These are phyloP conservation scores for Oxyteleia sp. DNA, from an alignment of 2,888 invertebrate species.

Conservation along the genomic window DNA sequence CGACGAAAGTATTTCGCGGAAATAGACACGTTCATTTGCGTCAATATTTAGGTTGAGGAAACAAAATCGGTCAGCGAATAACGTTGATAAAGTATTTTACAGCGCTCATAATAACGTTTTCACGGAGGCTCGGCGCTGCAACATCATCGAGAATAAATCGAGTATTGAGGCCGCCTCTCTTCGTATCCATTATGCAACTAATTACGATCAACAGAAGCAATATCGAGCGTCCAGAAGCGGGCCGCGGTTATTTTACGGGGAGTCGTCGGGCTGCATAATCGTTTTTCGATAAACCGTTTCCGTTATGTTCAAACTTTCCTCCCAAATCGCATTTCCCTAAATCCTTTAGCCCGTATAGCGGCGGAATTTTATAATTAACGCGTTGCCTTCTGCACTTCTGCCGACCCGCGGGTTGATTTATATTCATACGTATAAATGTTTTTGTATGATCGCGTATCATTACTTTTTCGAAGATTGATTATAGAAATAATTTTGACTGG, in stretches of 20 bases:
- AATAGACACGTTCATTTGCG: neutral
- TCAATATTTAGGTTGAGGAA: neutral
- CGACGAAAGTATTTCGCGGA: neutral
- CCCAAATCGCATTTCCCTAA: slow-evolving; percentile 57
- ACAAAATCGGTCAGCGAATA: neutral
- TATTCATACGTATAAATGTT: slow-evolving; percentile 38
- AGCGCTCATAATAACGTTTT: slow-evolving; percentile 19
- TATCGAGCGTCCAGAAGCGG: slow-evolving; percentile 62
- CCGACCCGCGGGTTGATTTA: slow-evolving; percentile 29
- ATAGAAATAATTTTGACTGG: slow-evolving; percentile 1
- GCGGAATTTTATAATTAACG: slow-evolving; percentile 64
- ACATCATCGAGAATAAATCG: slow-evolving; percentile 49
- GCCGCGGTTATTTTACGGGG: slow-evolving; percentile 64
- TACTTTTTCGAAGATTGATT: slow-evolving; percentile 35
- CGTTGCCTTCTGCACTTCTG: slow-evolving; percentile 34
- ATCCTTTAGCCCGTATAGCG: slow-evolving; percentile 27
- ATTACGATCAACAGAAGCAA: slow-evolving; percentile 72
- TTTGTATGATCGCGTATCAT: slow-evolving; percentile 11
- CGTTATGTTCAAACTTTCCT: slow-evolving; percentile 62
- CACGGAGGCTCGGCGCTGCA: neutral
- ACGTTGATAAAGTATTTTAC: slow-evolving; percentile 1
- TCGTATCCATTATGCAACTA: slow-evolving; percentile 69
- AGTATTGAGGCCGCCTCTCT: slow-evolving; percentile 46
- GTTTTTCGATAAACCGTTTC: slow-evolving; percentile 73
- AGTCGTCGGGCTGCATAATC: slow-evolving; percentile 67